Percentiles rank a stretch among this genome's conserved stretches.
Evolutionary conservation across 2,113 vertebrate genomes (phyloP).

Genomic region (Ellobius talpinus): DNA sequence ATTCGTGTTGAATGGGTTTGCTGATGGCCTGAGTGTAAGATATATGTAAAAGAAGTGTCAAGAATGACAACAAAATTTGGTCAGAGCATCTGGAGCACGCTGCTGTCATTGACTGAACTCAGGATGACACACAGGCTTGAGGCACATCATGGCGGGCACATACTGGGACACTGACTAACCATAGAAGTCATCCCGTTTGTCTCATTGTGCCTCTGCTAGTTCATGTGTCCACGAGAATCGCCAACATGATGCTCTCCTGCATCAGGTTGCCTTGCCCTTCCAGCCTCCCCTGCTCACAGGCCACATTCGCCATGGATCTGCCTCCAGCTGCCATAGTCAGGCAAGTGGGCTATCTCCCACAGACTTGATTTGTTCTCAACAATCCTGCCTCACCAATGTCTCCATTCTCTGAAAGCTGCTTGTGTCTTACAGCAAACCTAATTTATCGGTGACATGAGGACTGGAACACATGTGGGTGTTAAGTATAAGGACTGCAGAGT

Average conservation of each 20-base stretch:
- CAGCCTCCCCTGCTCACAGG: background rate
- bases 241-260: background rate
- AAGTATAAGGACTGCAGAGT: background rate
- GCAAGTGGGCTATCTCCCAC: background rate
- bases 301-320: background rate
- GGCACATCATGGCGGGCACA: too few relatives aligned
- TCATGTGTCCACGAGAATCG: background rate
- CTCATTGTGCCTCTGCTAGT: background rate
- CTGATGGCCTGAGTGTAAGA: background rate
- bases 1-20: background rate
- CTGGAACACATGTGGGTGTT: too few relatives aligned
- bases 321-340: background rate
- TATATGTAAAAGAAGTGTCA: background rate
- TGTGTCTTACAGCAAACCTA: background rate
- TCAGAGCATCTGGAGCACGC: background rate
- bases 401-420: background rate
- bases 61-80: background rate
- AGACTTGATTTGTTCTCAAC: accelerated
- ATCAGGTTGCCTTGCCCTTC: background rate
- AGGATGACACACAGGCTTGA: too few relatives aligned
- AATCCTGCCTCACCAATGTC: background rate
- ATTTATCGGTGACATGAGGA: background rate
- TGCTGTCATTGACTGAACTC: too few relatives aligned
- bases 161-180: background rate
- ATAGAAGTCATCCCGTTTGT: accelerated